These are phyloP conservation scores for Cataglyphis hispanica DNA, from an alignment of 1,140 invertebrate species.

Conservation along the genomic window DNA sequence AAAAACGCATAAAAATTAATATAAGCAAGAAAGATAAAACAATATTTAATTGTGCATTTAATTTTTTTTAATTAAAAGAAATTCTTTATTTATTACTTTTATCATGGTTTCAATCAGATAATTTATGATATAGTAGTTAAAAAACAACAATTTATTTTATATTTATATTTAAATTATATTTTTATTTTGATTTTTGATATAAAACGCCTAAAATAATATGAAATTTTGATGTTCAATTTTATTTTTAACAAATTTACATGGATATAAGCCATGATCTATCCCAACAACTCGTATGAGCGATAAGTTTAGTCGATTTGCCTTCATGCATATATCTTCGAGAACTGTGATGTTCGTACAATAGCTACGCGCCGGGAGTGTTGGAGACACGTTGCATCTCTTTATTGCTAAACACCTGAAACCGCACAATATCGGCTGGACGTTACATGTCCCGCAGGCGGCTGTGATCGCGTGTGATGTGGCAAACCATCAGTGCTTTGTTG, in stretches of 20 bases:
- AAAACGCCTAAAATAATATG: neutral
- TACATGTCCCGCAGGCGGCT: conserved; percentile 72
- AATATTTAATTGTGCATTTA: neutral
- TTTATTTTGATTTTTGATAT: neutral
- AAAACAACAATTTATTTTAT: neutral
- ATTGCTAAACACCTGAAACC: conserved; percentile 82
- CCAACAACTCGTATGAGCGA: neutral
- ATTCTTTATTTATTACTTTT: neutral
- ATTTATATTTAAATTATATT: neutral
- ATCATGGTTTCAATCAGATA: neutral
- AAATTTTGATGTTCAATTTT: neutral
- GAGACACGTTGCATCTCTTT: conserved; percentile 78
- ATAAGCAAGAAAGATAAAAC: too few relatives aligned
- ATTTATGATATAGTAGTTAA: neutral
- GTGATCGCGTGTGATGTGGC: conserved; percentile 82
- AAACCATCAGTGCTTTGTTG: conserved; percentile 78
- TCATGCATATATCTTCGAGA: neutral
- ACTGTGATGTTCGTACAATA: neutral
- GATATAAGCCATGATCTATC: neutral
- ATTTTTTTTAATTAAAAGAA: neutral
- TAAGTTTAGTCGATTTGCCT: neutral
- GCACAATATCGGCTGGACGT: conserved; percentile 81
- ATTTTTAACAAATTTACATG: neutral
- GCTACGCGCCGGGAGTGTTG: conserved; percentile 63
- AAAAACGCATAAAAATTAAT: too few relatives aligned